A percentile compares a stretch with the other conserved stretches of the same genome.
Conservation (phyloP, 2,797 vertebrate genomes). For the Clarias fuscus region DNA sequence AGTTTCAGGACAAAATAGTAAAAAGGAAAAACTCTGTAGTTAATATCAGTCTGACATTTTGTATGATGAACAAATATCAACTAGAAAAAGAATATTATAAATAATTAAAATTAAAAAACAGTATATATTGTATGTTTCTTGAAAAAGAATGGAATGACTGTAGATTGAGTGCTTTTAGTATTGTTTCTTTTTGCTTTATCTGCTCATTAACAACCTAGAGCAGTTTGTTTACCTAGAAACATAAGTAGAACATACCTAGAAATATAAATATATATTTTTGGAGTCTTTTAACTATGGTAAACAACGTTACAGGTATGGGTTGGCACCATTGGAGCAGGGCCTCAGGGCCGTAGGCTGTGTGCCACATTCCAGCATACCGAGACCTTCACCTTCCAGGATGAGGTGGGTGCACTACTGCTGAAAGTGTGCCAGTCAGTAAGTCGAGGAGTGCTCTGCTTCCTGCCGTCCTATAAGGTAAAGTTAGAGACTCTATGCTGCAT, state of each 20-base stretch:
- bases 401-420: slow-evolving; percentile 86
- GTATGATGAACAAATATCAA: neutral
- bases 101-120: neutral
- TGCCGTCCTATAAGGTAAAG: slow-evolving; percentile 93
- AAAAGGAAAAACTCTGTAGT: neutral
- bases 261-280: neutral
- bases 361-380: slow-evolving; percentile 92
- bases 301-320: slow-evolving; percentile 86
- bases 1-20: neutral
- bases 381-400: slow-evolving; percentile 93
- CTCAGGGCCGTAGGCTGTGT: slow-evolving; percentile 81
- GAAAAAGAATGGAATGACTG: neutral
- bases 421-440: slow-evolving; percentile 82
- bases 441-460: slow-evolving; percentile 90
- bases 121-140: neutral
- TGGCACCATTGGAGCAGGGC: slow-evolving; percentile 88
- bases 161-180: neutral
- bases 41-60: neutral
- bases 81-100: neutral
- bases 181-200: neutral
- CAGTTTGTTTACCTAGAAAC: neutral
- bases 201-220: neutral
- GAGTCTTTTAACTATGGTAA: neutral
- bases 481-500: neutral
- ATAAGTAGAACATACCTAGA: no score